These are phyloP conservation scores for Hyposoter dolosus DNA, from an alignment of 2,888 invertebrate species.

Conservation along the genomic window DNA sequence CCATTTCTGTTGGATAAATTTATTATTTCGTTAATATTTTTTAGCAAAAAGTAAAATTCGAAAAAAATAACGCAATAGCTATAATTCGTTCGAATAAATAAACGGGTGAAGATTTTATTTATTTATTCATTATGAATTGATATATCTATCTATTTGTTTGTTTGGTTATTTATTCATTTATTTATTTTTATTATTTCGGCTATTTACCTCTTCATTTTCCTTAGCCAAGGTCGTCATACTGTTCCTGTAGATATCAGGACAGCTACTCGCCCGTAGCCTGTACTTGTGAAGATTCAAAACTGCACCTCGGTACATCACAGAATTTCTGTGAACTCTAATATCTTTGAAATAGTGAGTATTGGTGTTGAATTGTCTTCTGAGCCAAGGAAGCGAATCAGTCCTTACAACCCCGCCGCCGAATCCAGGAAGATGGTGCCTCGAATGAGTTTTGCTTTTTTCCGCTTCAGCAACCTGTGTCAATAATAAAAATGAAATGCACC, in stretches of 20 bases:
- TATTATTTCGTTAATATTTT: not conserved
- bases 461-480: constrained; percentile 74
- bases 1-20: constrained; percentile 88
- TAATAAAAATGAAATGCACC: constrained; percentile 16
- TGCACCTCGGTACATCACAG: constrained; percentile 94
- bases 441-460: constrained; percentile 76
- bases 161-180: too few species aligned
- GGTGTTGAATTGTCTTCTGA: constrained; percentile 86
- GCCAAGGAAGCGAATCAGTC: constrained; percentile 85
- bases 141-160: not conserved
- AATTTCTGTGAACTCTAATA: constrained; percentile 91
- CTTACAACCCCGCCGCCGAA: constrained; percentile 76
- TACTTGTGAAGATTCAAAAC: constrained; percentile 94
- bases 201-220: constrained; percentile 89
- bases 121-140: not conserved
- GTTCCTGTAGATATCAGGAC: constrained; percentile 95
- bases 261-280: constrained; percentile 93
- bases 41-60: not conserved
- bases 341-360: constrained; percentile 91
- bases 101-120: not conserved
- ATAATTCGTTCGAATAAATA: too few species aligned
- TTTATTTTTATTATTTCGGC: too few species aligned
- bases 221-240: constrained; percentile 94
- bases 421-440: constrained; percentile 77
- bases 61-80: not conserved